phyloP scores from a whole-genome alignment of 2,888 invertebrate genomes.

The Himalopsyche japonica region DNA sequence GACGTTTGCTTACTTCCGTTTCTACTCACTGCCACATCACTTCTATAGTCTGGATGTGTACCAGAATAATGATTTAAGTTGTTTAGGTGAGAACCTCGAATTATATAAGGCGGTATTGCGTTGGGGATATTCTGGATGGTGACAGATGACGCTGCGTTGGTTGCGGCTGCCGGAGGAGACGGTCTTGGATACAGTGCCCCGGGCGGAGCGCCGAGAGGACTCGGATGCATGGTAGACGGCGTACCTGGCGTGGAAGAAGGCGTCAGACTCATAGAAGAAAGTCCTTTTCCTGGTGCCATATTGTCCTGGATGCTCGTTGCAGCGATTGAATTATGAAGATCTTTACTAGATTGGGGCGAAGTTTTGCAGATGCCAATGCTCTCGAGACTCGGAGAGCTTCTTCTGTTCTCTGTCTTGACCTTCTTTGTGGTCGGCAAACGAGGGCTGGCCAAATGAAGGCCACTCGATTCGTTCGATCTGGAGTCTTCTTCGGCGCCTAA shows the following conservation, averaged over 20 bases:
- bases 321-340: conserved; percentile 52
- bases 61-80: conserved; percentile 51
- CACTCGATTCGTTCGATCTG: conserved; percentile 68
- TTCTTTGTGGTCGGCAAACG: conserved; percentile 58
- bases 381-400: conserved; percentile 62
- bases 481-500: conserved; percentile 76
- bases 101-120: conserved; percentile 62
- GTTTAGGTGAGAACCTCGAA: conserved; percentile 53
- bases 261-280: conserved; percentile 66
- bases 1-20: conserved; percentile 43
- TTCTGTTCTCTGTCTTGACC: conserved; percentile 56
- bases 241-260: conserved; percentile 68
- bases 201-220: conserved; percentile 59
- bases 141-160: conserved; percentile 59
- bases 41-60: conserved; percentile 42
- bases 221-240: conserved; percentile 65
- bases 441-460: conserved; percentile 59
- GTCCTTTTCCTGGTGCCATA: conserved; percentile 54
- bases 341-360: conserved; percentile 61
- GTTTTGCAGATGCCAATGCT: conserved; percentile 57
- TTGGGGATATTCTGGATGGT: conserved; percentile 62
- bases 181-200: conserved; percentile 65
- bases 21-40: conserved; percentile 41
- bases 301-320: conserved; percentile 55
- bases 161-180: conserved; percentile 70